Conservation (phyloP, 1,140 invertebrate genomes). For the Brachionus rotundiformis region DNA sequence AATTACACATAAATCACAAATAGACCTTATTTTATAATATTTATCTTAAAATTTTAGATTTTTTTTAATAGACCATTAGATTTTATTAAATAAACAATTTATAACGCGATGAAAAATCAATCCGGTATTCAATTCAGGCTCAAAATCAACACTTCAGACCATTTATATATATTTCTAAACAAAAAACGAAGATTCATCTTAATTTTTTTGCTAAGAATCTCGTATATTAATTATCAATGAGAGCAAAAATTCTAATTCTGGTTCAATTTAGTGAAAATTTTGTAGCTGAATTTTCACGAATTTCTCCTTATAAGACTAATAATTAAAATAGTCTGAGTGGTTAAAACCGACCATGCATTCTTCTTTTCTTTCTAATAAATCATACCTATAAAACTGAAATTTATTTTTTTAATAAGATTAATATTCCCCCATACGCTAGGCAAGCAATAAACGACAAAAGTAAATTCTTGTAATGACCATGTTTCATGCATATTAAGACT, state of each 20-base stretch:
- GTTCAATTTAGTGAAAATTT: conserved; percentile 9
- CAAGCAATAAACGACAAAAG: neutral
- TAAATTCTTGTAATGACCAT: neutral
- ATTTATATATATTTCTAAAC: neutral
- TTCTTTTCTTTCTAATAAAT: neutral
- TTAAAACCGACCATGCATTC: neutral
- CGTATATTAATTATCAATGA: neutral
- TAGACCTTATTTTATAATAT: neutral
- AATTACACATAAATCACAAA: neutral
- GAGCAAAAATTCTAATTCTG: neutral
- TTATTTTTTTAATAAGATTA: neutral
- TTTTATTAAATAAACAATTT: conserved; percentile 1
- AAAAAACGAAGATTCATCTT: neutral
- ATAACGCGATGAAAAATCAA: neutral
- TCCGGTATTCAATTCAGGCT: neutral
- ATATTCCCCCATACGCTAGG: neutral
- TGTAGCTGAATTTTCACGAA: neutral
- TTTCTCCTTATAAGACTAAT: neutral
- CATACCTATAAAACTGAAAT: neutral
- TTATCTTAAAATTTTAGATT: neutral
- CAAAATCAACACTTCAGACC: neutral
- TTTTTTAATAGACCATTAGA: neutral
- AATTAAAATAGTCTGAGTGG: conserved; percentile 13
- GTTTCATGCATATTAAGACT: conserved; percentile 13
- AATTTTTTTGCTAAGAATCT: neutral